Percentiles rank a stretch among this genome's conserved stretches.
phyloP scores from a whole-genome alignment of 2,113 vertebrate genomes.

The Dissostichus mawsoni region DNA sequence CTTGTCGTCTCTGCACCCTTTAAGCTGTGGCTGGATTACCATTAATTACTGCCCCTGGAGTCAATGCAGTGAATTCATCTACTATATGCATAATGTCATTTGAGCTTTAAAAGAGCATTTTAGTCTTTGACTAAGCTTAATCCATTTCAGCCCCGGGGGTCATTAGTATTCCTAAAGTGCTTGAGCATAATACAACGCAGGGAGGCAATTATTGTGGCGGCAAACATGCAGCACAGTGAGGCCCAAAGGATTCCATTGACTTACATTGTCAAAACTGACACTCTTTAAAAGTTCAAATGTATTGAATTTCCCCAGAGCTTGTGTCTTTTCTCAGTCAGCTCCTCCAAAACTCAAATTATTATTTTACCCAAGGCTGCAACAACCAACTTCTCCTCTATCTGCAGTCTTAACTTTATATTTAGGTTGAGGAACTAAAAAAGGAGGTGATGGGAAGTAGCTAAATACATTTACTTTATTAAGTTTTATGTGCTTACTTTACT shows the following conservation, averaged over 20 bases:
- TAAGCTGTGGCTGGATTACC: slow-evolving; percentile 5
- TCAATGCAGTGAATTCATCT: slow-evolving; percentile 28
- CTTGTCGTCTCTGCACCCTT: not conserved
- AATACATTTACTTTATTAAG: not conserved
- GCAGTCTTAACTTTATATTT: not conserved
- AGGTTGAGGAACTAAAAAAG: too few relatives aligned
- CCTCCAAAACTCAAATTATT: slow-evolving; percentile 13
- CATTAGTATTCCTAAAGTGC: slow-evolving; percentile 23
- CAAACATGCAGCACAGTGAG: not conserved
- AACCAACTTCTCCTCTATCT: not conserved
- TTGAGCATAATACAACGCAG: not conserved
- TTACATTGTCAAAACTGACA: not conserved
- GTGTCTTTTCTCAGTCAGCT: slow-evolving; percentile 9
- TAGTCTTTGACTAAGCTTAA: slow-evolving; percentile 24
- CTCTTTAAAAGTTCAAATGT: slow-evolving; percentile 5
- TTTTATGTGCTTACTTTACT: not conserved
- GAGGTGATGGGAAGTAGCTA: not conserved
- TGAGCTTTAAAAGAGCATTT: slow-evolving; percentile 32
- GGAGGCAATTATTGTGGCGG: not conserved
- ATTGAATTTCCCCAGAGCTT: slow-evolving; percentile 1
- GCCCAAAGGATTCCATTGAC: not conserved
- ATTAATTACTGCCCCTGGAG: slow-evolving; percentile 28
- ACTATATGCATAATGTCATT: slow-evolving; percentile 16
- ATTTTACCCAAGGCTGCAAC: slow-evolving; percentile 5
- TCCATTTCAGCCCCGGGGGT: slow-evolving; percentile 17